A percentile compares a stretch with the other conserved stretches of the same genome.
Conservation (phyloP, 2,797 vertebrate species). For the Sternotherus odoratus region DNA sequence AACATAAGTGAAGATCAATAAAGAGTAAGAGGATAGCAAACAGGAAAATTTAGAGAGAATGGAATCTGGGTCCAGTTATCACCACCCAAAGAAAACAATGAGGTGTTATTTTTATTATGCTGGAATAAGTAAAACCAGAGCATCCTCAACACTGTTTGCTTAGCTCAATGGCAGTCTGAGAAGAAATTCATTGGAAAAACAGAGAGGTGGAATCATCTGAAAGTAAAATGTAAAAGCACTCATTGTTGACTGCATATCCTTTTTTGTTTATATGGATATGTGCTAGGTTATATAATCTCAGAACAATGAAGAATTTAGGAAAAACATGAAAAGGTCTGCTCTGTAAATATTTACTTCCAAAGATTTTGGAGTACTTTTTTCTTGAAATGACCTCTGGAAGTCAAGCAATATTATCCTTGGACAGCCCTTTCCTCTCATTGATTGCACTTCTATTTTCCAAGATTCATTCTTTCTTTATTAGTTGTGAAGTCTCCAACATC, state of each 20-base stretch:
- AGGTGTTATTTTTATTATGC: conserved; percentile 57
- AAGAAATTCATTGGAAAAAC: conserved; percentile 41
- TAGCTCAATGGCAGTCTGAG: conserved; percentile 46
- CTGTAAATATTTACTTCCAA: conserved; percentile 33
- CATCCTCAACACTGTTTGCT: conserved; percentile 59
- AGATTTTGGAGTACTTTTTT: background rate
- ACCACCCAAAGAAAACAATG: conserved; percentile 28
- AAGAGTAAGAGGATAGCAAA: conserved; percentile 17
- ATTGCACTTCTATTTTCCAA: background rate
- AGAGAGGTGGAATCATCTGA: background rate
- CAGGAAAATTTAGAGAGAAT: conserved; percentile 34
- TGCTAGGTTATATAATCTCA: conserved; percentile 9
- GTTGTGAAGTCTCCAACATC: background rate
- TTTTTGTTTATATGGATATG: background rate
- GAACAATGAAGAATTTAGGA: conserved; percentile 42
- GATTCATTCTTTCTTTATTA: background rate
- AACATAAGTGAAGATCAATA: conserved; percentile 11
- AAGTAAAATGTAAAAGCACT: conserved; percentile 16
- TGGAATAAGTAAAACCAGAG: conserved; percentile 55
- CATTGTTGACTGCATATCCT: background rate
- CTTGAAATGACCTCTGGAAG: conserved; percentile 31
- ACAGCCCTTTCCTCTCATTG: background rate
- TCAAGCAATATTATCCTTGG: background rate
- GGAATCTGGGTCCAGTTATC: conserved; percentile 53
- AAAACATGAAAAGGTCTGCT: background rate